phyloP scores from a whole-genome alignment of 2,113 vertebrate species.

The Jaculus jaculus region DNA sequence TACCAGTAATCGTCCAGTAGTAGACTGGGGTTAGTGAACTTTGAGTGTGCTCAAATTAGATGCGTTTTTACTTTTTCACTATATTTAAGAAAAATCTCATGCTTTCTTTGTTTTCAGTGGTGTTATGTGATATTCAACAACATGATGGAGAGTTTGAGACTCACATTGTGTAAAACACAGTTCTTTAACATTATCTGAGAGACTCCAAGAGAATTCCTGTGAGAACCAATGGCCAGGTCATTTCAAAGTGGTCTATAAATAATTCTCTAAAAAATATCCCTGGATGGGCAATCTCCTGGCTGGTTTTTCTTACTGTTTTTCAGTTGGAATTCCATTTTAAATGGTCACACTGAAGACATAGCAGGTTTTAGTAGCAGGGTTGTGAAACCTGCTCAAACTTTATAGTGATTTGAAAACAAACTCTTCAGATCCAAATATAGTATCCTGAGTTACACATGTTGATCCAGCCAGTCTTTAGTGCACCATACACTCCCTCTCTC shows the following conservation, averaged over 20 bases:
- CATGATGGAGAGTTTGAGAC: not conserved
- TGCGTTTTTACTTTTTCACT: constrained; percentile 25
- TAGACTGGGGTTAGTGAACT: not conserved
- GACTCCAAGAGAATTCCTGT: constrained; percentile 30
- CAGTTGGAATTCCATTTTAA: constrained; percentile 44
- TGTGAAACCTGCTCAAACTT: constrained; percentile 31
- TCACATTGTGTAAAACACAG: not conserved
- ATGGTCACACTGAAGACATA: not conserved
- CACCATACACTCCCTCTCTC: not conserved
- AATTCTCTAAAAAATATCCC: constrained; percentile 9
- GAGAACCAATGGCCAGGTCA: constrained; percentile 14
- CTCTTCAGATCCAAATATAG: not conserved
- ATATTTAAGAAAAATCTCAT: not conserved
- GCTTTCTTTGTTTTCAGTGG: constrained; percentile 11
- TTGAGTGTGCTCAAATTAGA: not conserved
- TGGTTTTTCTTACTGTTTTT: not conserved
- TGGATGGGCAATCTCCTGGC: constrained; percentile 37
- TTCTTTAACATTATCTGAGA: constrained; percentile 28
- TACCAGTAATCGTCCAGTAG: not conserved
- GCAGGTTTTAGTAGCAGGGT: constrained; percentile 20
- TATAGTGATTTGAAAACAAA: constrained; percentile 14
- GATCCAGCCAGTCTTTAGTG: constrained; percentile 4
- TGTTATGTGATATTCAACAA: constrained; percentile 5
- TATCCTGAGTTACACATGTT: constrained; percentile 32
- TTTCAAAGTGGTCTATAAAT: constrained; percentile 32